A percentile compares a stretch with the other conserved stretches of the same genome.
Conservation (phyloP, 2,113 vertebrate species). For the Aptenodytes patagonicus region DNA sequence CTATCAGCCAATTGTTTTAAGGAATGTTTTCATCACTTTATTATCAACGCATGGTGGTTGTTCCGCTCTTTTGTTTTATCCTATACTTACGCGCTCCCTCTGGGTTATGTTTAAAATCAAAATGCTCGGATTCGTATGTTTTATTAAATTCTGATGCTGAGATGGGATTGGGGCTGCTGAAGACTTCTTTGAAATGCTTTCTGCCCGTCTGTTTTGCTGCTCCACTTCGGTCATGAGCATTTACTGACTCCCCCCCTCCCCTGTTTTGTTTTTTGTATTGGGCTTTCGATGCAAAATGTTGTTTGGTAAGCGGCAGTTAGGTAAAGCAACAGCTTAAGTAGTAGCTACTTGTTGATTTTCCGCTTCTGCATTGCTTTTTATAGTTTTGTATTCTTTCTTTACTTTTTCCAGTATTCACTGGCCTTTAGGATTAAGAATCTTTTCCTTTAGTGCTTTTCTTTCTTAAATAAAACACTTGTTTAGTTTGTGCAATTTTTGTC, state of each 20-base stretch:
- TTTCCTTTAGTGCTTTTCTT: background rate
- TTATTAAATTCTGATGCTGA: background rate
- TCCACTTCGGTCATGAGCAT: background rate
- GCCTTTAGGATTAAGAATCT: background rate
- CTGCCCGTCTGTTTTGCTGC: background rate
- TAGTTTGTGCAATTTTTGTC: background rate
- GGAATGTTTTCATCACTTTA: background rate
- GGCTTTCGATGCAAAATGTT: background rate
- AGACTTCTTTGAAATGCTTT: background rate
- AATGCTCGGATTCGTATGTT: background rate
- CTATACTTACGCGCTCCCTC: rapidly evolving
- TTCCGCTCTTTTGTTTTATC: background rate
- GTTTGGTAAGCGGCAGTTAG: background rate
- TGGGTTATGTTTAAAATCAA: background rate
- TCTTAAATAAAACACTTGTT: background rate
- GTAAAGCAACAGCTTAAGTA: background rate
- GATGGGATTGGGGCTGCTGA: background rate
- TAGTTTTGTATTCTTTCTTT: background rate
- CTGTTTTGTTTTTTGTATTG: background rate
- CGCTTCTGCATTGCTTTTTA: background rate
- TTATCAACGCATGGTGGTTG: background rate
- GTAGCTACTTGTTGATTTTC: background rate
- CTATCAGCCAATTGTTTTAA: background rate
- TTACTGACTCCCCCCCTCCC: background rate
- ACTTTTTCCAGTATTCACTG: background rate